phyloP scores from a whole-genome alignment of 64 coral and sea anemone species.

The Porites australiensis region DNA sequence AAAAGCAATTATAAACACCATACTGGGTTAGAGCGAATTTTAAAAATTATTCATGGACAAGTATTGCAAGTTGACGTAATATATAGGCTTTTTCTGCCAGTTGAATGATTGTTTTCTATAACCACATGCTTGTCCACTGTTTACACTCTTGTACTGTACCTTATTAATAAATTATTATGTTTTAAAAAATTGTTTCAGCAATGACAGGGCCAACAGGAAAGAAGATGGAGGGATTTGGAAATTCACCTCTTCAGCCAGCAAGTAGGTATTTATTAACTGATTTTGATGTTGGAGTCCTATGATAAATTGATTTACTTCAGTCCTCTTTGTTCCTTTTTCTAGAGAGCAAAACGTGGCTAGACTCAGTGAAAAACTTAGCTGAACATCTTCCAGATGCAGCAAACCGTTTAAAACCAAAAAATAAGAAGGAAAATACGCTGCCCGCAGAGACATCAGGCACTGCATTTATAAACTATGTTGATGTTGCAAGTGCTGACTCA shows the following conservation, averaged over 20 bases:
- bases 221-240: conserved; percentile 97
- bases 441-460: neutral
- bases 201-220: conserved; percentile 48
- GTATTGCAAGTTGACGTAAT: too few relatives aligned
- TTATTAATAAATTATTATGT: too few relatives aligned
- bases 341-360: conserved; percentile 45
- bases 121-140: too few relatives aligned
- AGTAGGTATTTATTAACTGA: conserved; percentile 28
- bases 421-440: neutral
- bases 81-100: too few relatives aligned
- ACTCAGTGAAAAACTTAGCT: conserved; percentile 9
- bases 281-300: neutral
- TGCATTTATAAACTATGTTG: conserved; percentile 24
- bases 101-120: too few relatives aligned
- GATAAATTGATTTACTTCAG: too few relatives aligned
- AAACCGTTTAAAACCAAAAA: conserved; percentile 20
- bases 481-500: neutral
- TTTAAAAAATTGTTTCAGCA: neutral
- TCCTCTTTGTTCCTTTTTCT: neutral
- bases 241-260: conserved; percentile 34
- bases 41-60: too few relatives aligned
- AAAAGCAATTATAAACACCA: too few relatives aligned
- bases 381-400: conserved; percentile 37
- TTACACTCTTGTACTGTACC: too few relatives aligned
- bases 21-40: too few relatives aligned